Base-by-base conservation (phyloP, 1,140 invertebrate species). In the Lordiphosa collinella region DNA sequence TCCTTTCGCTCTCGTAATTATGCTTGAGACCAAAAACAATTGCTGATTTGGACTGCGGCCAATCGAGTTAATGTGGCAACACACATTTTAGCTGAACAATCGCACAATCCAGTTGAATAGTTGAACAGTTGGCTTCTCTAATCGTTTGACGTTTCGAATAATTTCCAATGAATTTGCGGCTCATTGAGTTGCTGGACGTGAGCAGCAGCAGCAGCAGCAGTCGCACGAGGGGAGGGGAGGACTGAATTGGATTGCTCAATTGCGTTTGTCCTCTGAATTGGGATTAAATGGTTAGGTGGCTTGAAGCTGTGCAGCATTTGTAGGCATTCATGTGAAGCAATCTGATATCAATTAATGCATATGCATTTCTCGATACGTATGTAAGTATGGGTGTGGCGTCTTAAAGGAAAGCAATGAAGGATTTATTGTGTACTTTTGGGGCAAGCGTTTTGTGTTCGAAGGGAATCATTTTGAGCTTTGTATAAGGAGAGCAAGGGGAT, bases 81-180 rank as follows among this genome's bases (percentile, higher is more conserved):
- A 63, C 76, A 71, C 76, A 69, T 51, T 68, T 41, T 34, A 53
- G 41, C 53, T 56, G 49, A 52, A 25, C 49, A 52, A 38, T 52
- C 37, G 49, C 25, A 25, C 29, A 32, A 48, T 69, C 40, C 50
- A 60, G 50, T 60, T 37, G 56, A 65, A 49, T 51, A 58, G 57
- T 32, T 58, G 47, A 18, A 40, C 68, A 50, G 55, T 53, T 49
- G 29, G 43, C 40, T 35, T 34, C 49, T 51, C 68, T 71, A 71
- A 71, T 71, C 68, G 68, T 61, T 70, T 80, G 76, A 82, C 78
- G 78, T 80, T 84, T 78, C 41, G 22, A 71, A 80, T 82, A 80
- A 80, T 80, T 82, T 80, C 48, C 76, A 80, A 80, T 80, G 78
- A 84, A 72, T 76, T 80, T 80, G 71, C 78, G 78, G 71, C 76